Evolutionary conservation across 2,113 vertebrate species (phyloP).

Genomic region (Girardinichthys multiradiatus): DNA sequence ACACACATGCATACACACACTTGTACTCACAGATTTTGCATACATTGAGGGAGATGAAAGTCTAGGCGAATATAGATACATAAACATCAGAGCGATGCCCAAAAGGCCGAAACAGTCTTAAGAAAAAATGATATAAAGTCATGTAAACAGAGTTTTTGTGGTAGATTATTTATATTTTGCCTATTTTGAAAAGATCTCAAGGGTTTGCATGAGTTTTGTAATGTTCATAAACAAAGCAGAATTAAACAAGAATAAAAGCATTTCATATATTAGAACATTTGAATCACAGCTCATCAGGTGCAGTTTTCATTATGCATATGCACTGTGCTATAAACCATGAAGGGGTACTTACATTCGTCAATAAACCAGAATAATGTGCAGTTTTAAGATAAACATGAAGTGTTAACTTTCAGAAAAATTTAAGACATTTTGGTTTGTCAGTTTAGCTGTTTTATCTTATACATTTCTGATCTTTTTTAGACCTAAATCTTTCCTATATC

Average conservation of each 20-base stretch:
- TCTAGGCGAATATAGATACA: background rate
- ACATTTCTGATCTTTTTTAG: background rate
- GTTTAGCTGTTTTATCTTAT: background rate
- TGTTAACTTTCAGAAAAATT: slow-evolving; percentile 5
- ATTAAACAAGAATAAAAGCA: slow-evolving; percentile 28
- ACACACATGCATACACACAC: slow-evolving; percentile 7
- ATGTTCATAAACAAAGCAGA: slow-evolving; percentile 29
- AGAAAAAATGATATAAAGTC: background rate
- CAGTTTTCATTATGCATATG: slow-evolving; percentile 34
- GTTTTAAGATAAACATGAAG: slow-evolving; percentile 24
- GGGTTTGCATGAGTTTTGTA: slow-evolving; percentile 5
- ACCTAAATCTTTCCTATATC: slow-evolving; percentile 9
- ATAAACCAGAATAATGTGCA: slow-evolving; percentile 7
- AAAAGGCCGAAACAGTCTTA: background rate
- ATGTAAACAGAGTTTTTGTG: background rate
- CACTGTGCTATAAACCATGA: background rate
- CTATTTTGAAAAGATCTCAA: slow-evolving; percentile 7
- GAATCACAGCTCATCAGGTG: slow-evolving; percentile 33
- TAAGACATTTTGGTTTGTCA: background rate
- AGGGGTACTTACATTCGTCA: background rate
- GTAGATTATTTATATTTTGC: too few relatives aligned
- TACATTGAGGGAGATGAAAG: slow-evolving; percentile 28
- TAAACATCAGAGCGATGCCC: background rate
- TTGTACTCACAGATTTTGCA: slow-evolving; percentile 5
- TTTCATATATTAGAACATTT: slow-evolving; percentile 16